Evolutionary conservation across 1,140 invertebrate species (phyloP).

Genomic region (Caenorhabditis inopinata): DNA sequence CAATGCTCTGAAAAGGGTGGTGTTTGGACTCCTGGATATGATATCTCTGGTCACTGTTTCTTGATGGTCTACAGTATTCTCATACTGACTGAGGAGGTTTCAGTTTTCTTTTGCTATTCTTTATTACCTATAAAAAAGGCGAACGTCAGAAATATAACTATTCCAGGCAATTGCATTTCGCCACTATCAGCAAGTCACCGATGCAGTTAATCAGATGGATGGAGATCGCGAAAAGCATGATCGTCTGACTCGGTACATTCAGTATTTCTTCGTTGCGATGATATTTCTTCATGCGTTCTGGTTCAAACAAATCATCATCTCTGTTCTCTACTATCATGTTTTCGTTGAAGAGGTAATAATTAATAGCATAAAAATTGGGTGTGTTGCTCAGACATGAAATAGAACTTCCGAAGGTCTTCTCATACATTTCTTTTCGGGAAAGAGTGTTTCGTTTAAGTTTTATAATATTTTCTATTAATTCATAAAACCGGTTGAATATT

Average conservation of each 20-base stretch:
- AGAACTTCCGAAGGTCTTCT: too few species aligned
- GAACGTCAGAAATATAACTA: constrained; percentile 46
- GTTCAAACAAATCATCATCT: constrained; percentile 62
- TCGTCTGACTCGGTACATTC: constrained; percentile 78
- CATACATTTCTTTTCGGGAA: too few species aligned
- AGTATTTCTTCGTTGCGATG: constrained; percentile 72
- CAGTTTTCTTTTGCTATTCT: not conserved
- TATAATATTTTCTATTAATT: too few species aligned
- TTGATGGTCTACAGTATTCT: constrained; percentile 59
- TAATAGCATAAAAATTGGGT: too few species aligned
- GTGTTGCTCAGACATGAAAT: too few species aligned
- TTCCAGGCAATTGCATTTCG: constrained; percentile 60
- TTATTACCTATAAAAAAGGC: not conserved
- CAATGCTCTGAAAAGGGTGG: constrained; percentile 34
- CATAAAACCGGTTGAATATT: too few species aligned
- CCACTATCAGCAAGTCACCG: constrained; percentile 49
- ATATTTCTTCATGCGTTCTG: constrained; percentile 56
- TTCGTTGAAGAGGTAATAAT: constrained; percentile 70
- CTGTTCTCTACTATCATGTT: constrained; percentile 61
- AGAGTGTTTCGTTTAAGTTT: too few species aligned
- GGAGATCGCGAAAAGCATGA: constrained; percentile 49
- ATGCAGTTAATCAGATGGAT: not conserved
- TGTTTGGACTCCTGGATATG: constrained; percentile 56
- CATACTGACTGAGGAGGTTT: constrained; percentile 58
- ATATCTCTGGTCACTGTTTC: constrained; percentile 61